Percentiles rank a stretch among this genome's conserved stretches.
Evolutionary conservation across 2,797 vertebrate species (phyloP).

Genomic region (Onychomys leucogaster): DNA sequence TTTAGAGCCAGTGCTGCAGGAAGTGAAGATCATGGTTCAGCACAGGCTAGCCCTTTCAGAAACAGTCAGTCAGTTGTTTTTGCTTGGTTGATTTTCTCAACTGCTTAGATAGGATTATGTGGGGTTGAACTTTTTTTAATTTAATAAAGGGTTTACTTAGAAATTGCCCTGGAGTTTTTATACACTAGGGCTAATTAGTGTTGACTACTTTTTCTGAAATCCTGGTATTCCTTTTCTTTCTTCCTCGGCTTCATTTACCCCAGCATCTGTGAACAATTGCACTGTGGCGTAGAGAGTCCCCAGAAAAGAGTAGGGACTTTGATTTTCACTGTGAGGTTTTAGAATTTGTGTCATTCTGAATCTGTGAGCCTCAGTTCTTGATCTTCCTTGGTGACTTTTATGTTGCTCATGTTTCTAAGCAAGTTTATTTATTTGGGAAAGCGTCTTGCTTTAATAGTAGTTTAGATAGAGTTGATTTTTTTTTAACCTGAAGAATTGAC

Average conservation of each 20-base stretch:
- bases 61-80: not conserved
- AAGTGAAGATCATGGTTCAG: not conserved
- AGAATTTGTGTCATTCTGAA: slow-evolving; percentile 49
- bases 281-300: not conserved
- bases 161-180: not conserved
- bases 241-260: not conserved
- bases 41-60: not conserved
- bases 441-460: slow-evolving; percentile 25
- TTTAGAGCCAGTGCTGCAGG: not conserved
- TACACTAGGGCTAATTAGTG: not conserved
- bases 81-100: slow-evolving; percentile 23
- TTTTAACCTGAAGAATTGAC: slow-evolving; percentile 36
- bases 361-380: slow-evolving; percentile 12
- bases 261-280: not conserved
- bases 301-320: not conserved
- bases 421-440: slow-evolving; percentile 5
- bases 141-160: not conserved
- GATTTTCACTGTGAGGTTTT: slow-evolving; percentile 42
- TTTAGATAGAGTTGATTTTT: slow-evolving; percentile 33
- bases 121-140: not conserved
- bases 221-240: not conserved
- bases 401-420: slow-evolving; percentile 52
- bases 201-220: not conserved
- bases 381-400: slow-evolving; percentile 25
- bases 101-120: not conserved